phyloP scores from a whole-genome alignment of 1,140 invertebrate species.

The Globodera ellingtonae region DNA sequence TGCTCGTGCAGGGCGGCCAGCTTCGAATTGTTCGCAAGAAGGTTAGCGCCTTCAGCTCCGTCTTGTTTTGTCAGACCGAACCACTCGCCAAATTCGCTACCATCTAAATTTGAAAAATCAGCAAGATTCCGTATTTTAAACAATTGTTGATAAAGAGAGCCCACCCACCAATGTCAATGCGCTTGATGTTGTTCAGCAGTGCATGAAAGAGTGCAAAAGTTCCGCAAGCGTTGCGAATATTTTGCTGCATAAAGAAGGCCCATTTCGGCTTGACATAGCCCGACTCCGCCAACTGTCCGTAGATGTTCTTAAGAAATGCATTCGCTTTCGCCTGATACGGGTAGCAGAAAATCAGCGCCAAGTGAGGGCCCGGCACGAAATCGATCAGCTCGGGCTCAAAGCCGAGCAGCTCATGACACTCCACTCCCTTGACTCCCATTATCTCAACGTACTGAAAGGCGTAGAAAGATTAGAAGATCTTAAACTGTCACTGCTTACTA shows the following conservation, averaged over 20 bases:
- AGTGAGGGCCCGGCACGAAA: conserved; percentile 50
- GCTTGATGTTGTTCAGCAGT: conserved; percentile 70
- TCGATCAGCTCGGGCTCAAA: conserved; percentile 51
- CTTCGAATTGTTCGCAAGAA: conserved; percentile 35
- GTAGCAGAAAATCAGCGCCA: conserved; percentile 51
- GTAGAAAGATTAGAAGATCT: too few species aligned
- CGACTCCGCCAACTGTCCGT: conserved; percentile 9
- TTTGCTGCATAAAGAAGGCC: conserved; percentile 88
- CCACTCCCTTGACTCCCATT: conserved; percentile 42
- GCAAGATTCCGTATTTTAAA: not conserved
- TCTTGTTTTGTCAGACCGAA: conserved; percentile 44
- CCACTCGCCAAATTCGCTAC: conserved; percentile 47
- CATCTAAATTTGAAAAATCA: conserved; percentile 39
- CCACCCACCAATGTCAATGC: conserved; percentile 62
- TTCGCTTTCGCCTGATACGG: conserved; percentile 49
- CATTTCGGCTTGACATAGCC: conserved; percentile 67
- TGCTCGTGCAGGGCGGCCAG: conserved; percentile 41
- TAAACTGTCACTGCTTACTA: too few species aligned
- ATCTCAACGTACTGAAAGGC: conserved; percentile 51
- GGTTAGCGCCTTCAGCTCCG: conserved; percentile 45
- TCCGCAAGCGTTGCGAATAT: conserved; percentile 90
- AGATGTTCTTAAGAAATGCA: conserved; percentile 31
- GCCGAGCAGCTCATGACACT: conserved; percentile 52
- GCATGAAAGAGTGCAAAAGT: conserved; percentile 87
- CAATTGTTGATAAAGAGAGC: conserved; percentile 24